These are phyloP conservation scores for Pseudorectes ferrugineus DNA, from an alignment of 2,113 vertebrate species.

Conservation along the genomic window DNA sequence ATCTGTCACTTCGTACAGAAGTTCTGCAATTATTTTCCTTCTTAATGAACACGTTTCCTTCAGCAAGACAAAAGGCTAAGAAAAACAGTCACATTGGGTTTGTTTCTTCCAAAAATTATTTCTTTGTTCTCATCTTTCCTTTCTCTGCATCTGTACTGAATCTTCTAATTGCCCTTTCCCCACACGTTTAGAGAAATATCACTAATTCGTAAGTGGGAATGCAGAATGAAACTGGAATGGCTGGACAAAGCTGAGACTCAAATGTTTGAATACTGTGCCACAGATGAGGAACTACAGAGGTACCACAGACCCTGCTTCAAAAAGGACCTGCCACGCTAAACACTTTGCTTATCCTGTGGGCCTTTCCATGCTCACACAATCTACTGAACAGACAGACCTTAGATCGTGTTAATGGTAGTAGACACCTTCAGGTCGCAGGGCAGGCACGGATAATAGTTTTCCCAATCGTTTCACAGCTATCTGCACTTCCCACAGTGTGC, in stretches of 20 bases:
- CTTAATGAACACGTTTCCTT: neutral
- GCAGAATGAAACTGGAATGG: neutral
- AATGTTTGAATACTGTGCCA: neutral
- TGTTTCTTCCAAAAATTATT: neutral
- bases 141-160: neutral
- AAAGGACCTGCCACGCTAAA: neutral
- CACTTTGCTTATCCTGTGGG: neutral
- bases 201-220: neutral
- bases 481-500: neutral
- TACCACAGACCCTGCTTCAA: neutral
- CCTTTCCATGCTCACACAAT: neutral
- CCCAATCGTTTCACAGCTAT: neutral
- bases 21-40: slow-evolving; percentile 2
- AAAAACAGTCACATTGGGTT: neutral
- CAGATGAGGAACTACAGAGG: neutral
- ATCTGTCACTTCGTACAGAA: neutral
- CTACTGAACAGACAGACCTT: neutral
- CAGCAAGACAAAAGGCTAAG: neutral
- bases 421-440: neutral
- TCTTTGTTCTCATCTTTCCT: neutral
- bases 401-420: neutral
- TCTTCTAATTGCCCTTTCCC: neutral
- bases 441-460: neutral
- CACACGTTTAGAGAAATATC: neutral
- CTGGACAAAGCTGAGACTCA: neutral